Percentiles rank a stretch among this genome's conserved stretches.
Conservation (phyloP, 2,113 vertebrate species). For the Cebidichthys violaceus region DNA sequence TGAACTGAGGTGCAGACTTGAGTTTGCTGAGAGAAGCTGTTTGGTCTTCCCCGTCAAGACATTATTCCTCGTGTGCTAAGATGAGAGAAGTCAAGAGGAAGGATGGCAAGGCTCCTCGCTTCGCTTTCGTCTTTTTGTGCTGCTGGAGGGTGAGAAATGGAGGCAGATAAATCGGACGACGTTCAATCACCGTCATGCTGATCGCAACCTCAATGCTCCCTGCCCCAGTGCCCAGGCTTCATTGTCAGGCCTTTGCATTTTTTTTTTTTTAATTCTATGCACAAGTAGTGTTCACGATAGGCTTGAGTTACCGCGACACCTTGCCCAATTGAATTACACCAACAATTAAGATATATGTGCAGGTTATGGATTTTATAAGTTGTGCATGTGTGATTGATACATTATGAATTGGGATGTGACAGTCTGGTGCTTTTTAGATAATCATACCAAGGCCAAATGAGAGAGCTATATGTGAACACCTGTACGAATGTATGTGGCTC, state of each 20-base stretch:
- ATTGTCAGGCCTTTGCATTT: conserved; percentile 36
- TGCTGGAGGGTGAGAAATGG: conserved; percentile 74
- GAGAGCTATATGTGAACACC: background rate
- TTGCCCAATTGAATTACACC: background rate
- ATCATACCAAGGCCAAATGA: background rate
- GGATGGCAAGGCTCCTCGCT: conserved; percentile 34
- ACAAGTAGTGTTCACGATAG: conserved; percentile 25
- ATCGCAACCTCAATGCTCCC: conserved; percentile 58
- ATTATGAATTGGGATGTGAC: background rate
- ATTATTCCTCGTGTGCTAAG: conserved; percentile 13
- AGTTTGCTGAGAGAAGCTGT: conserved; percentile 31
- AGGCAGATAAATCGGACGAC: conserved; percentile 72
- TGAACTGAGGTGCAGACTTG: conserved; percentile 3
- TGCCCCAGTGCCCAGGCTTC: conserved; percentile 32
- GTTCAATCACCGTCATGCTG: conserved; percentile 60
- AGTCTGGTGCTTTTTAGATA: background rate
- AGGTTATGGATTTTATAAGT: background rate
- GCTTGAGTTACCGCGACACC: conserved; percentile 38
- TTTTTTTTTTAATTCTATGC: conserved; percentile 36
- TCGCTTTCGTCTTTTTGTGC: conserved; percentile 47
- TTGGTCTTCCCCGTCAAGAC: conserved; percentile 27
- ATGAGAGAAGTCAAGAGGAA: conserved; percentile 40
- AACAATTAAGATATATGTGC: conserved; percentile 3
- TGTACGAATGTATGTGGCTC: background rate
- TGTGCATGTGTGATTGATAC: conserved; percentile 5